Base-by-base conservation (phyloP, 2,888 invertebrate species). In the Psococerastis gibbosa region DNA sequence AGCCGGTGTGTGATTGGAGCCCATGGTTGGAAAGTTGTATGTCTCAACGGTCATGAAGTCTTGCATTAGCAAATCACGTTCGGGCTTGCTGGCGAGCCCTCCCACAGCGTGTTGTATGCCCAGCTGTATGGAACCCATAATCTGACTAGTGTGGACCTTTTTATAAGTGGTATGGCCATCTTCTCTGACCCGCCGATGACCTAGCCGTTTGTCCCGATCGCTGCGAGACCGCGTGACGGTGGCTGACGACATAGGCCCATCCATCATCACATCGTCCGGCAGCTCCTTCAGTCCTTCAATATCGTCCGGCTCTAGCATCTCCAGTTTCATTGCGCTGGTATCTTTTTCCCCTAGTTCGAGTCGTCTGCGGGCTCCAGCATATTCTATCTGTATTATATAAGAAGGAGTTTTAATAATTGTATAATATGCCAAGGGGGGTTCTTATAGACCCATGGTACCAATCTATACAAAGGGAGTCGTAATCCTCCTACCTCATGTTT, bases 31-130 rank as follows among this genome's bases (percentile, higher is more conserved):
- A 55, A 72, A 73, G 48, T 63, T 59, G 9, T 69, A 66, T 48
- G 66, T 68, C 51, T 73, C 72, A 15, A 74, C 67, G 23, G 70
- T 67, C 52, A 67, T 66, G 56, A 74, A 74, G 55, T 74, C 73
- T 52, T 69, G 69, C 59, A 72, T 66, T 15, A 72, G 59, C 8
- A 72, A 58, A 60, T 72, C 71, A 49, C 71, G 59, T 52, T 69
- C 68, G 23, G 70, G 69, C 55, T 68, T 67, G 17, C 66, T 65
- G 18, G 71, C 69, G 43, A 71, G 54, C 44, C 67, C 64, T 11
- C 71, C 71, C 43, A 73, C 65, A 46, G 70, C 68, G 55, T 71
- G 69, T 35, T 69, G 65, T 49, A 75, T 71, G 45, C 73, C 73
- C 49, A 73, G 56, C 56, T 73, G 71, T 48, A 74, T 71, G 15